Evolutionary conservation across 92 coral and sea anemone species (phyloP).

Genomic region (Palythoa heliodiscus): DNA sequence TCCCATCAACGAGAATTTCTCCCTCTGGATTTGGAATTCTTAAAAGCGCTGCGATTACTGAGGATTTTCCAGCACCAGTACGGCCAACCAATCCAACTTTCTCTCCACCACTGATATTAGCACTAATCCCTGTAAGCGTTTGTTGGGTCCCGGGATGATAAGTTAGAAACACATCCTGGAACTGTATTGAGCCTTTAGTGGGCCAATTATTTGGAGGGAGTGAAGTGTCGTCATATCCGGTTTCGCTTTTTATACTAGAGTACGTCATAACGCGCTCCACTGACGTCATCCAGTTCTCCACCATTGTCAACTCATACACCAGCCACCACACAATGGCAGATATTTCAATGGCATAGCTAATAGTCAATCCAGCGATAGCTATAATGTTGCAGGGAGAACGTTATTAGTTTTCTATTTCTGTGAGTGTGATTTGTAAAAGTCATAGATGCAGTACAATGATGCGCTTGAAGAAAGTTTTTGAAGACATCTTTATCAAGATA

Average conservation of each 20-base stretch:
- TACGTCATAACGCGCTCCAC: constrained; percentile 41
- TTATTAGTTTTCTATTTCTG: neutral
- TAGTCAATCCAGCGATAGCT: constrained; percentile 33
- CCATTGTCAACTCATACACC: constrained; percentile 32
- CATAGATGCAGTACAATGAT: no score
- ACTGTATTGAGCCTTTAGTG: constrained; percentile 46
- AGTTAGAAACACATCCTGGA: constrained; percentile 34
- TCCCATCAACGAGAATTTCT: constrained; percentile 18
- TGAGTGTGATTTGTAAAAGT: no score
- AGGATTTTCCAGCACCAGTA: constrained; percentile 37
- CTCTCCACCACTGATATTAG: constrained; percentile 19
- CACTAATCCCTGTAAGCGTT: constrained; percentile 32
- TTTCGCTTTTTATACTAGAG: constrained; percentile 5
- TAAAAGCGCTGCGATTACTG: constrained; percentile 19
- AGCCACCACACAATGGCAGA: constrained; percentile 37
- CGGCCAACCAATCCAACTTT: constrained; percentile 31
- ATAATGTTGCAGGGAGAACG: neutral
- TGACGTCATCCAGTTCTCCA: constrained; percentile 41
- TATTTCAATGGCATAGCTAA: constrained; percentile 41
- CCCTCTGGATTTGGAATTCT: constrained; percentile 26
- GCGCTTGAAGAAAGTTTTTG: neutral
- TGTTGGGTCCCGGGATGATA: constrained; percentile 11
- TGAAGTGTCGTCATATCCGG: constrained; percentile 19
- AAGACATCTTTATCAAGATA: no score
- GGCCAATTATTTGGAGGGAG: constrained; percentile 56